These are phyloP conservation scores for Trilocha varians DNA, from an alignment of 2,888 invertebrate species.

Conservation along the genomic window DNA sequence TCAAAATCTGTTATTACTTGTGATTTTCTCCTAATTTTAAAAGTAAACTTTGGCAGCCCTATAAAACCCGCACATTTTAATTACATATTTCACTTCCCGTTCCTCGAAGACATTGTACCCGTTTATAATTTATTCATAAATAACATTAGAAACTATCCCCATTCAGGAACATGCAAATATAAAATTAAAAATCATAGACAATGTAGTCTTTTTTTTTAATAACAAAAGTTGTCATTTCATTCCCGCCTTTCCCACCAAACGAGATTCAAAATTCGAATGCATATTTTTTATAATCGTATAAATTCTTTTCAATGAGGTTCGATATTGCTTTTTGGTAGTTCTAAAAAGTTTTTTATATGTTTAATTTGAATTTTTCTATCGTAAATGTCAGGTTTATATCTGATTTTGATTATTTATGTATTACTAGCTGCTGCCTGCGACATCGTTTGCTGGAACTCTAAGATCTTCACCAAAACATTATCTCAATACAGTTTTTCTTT, in stretches of 20 bases:
- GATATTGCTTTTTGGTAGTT: not conserved
- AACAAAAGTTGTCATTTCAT: constrained; percentile 45
- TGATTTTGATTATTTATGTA: not conserved
- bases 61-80: constrained; percentile 46
- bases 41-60: constrained; percentile 31
- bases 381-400: not conserved
- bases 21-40: not conserved
- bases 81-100: constrained; percentile 58
- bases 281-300: not conserved
- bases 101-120: constrained; percentile 58
- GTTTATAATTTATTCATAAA: constrained; percentile 60
- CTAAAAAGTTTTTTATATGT: not conserved
- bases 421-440: no score
- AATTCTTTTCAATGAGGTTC: not conserved
- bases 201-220: constrained; percentile 35
- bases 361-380: not conserved
- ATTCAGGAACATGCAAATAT: constrained; percentile 53
- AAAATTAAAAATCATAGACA: constrained; percentile 60
- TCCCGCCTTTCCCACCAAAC: constrained; percentile 54
- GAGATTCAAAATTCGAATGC: constrained; percentile 23
- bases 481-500: no score
- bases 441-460: no score
- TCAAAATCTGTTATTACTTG: no score
- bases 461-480: no score
- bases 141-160: constrained; percentile 52